Percentiles rank a stretch among this genome's conserved stretches.
Evolutionary conservation across 2,888 invertebrate genomes (phyloP).

Genomic region (Aethes cnicana): DNA sequence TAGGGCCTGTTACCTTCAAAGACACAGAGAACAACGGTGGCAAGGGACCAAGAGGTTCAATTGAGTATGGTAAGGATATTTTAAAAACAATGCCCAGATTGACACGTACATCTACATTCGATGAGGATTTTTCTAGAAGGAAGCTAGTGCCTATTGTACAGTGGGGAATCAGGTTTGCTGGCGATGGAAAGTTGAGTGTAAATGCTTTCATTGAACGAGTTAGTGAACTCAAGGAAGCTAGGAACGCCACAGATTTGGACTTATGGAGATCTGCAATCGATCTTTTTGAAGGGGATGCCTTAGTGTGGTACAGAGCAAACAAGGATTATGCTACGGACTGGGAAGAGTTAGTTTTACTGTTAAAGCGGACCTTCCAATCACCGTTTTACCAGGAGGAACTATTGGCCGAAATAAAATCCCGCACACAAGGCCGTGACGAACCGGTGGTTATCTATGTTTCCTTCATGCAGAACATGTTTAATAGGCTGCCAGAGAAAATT

Average conservation of each 20-base stretch:
- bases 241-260: background rate
- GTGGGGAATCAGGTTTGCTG: conserved; percentile 1
- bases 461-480: conserved; percentile 26
- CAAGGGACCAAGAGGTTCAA: background rate
- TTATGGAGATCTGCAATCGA: conserved; percentile 25
- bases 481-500: background rate
- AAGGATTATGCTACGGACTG: background rate
- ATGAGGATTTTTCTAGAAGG: background rate
- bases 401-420: conserved; percentile 14
- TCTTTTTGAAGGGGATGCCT: conserved; percentile 26
- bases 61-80: background rate
- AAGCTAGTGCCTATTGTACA: conserved; percentile 4
- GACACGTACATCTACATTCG: background rate
- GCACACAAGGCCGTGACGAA: conserved; percentile 8
- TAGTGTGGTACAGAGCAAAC: conserved; percentile 29
- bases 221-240: background rate
- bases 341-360: background rate
- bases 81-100: background rate
- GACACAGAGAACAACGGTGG: too few species aligned
- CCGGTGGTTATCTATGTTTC: conserved; percentile 12
- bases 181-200: background rate
- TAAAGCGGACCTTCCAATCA: background rate
- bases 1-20: too few species aligned
- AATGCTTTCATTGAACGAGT: background rate
- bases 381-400: conserved; percentile 11